Base-by-base conservation (phyloP, 2,888 invertebrate genomes). In the Scaptodrosophila latifasciaeformis region DNA sequence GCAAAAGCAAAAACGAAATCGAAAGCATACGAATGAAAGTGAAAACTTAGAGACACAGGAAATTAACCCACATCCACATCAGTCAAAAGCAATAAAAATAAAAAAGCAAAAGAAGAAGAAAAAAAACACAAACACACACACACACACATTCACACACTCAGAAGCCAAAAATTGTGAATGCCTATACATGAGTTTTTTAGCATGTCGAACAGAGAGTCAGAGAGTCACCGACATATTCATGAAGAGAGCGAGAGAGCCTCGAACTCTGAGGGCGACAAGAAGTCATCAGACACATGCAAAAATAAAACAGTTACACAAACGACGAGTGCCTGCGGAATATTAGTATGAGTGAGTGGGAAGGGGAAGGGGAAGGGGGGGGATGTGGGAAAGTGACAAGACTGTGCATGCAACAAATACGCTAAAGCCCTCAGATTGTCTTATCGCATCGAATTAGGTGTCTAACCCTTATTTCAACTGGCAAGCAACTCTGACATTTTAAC, bases 361-460 rank as follows among this genome's bases (percentile, higher is more conserved):
- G 17, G 27, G 35, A 12, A 17, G 17, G 7, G 10, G 15, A 1
- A 3, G n/a, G 37, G 15, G 37, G 0, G 6, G 49, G 17, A 17
- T 29, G n/a, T 15, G 17, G 7, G 10, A 10, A 1, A 3, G 35
- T 12, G 37, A 24, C 6, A 37, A 35, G 18, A 17, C 49, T 19
- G 53, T 17, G 62, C 68, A 67, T 67, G 69, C 67, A 69, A 67
- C 69, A 67, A 67, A 67, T 69, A 67, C 65, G 69, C 63, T 60
- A 58, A 65, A 66, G 62, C 67, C 67, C 52, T 30, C 49, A 50
- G 69, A 67, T 67, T 67, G 67, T 63, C 69, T 67, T 67, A 67
- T 69, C 69, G 60, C 67, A 63, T 65, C 63, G 69, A 67, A 67
- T 67, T 67, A 68, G 67, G 67, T 67, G 67, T 67, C 69, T 67